phyloP scores from a whole-genome alignment of 2,113 vertebrate genomes.

The Formicarius rufipectus region DNA sequence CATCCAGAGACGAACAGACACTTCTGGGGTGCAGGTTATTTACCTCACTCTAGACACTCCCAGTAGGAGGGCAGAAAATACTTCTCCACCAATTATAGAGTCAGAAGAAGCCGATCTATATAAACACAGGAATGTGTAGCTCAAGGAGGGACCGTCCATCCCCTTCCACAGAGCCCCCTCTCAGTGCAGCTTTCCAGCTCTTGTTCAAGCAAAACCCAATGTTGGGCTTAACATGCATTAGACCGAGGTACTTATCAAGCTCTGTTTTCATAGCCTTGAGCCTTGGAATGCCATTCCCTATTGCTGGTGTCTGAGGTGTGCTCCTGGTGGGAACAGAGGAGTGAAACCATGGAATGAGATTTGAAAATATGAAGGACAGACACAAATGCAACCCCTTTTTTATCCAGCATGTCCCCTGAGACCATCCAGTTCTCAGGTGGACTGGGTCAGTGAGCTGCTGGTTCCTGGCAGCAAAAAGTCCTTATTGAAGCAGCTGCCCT shows the following conservation, averaged over 20 bases:
- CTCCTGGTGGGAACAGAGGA: not conserved
- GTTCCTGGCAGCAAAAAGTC: not conserved
- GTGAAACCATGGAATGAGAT: not conserved
- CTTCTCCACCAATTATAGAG: not conserved
- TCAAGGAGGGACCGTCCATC: rapidly evolving
- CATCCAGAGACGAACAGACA: not conserved
- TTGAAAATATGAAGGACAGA: not conserved
- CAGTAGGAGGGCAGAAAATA: not conserved
- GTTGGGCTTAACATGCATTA: not conserved
- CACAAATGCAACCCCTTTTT: not conserved
- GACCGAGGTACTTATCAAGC: not conserved
- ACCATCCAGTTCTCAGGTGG: not conserved
- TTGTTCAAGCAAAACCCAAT: not conserved
- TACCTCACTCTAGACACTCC: not conserved
- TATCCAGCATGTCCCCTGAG: rapidly evolving
- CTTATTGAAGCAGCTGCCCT: not conserved
- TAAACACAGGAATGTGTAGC: not conserved
- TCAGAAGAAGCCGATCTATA: not conserved
- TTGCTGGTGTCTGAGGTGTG: rapidly evolving
- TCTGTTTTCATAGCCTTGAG: not conserved
- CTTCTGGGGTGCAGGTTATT: not conserved
- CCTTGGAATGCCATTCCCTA: not conserved
- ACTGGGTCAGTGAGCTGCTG: not conserved
- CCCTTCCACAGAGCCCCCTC: not conserved
- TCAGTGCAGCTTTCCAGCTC: not conserved